These are phyloP conservation scores for Muscicapa comitata DNA, from an alignment of 2,797 vertebrate species.

Conservation along the genomic window DNA sequence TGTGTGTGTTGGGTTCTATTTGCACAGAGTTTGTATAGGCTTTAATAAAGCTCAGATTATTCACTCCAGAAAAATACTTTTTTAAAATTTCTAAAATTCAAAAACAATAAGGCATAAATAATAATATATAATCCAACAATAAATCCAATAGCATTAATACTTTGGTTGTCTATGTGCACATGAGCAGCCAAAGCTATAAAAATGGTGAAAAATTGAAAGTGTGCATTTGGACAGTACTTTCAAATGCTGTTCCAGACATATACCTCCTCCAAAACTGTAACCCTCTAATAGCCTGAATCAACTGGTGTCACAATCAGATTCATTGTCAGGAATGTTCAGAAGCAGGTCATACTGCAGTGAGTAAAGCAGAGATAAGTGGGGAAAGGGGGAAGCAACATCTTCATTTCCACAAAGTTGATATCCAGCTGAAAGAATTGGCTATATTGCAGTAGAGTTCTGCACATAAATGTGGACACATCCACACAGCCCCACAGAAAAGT, in stretches of 20 bases:
- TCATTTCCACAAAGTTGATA: background rate
- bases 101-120: background rate
- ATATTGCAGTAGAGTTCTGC: background rate
- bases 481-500: background rate
- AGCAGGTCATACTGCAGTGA: background rate
- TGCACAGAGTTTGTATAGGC: background rate
- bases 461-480: background rate
- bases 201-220: background rate
- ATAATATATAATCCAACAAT: background rate
- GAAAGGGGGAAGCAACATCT: background rate
- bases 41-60: background rate
- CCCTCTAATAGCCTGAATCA: background rate
- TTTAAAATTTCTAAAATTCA: background rate
- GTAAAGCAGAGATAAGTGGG: background rate
- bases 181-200: background rate
- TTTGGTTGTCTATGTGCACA: background rate
- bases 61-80: background rate
- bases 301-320: background rate
- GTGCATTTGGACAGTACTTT: background rate
- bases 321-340: background rate
- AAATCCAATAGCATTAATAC: background rate
- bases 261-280: background rate
- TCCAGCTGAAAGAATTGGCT: background rate
- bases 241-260: background rate
- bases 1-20: background rate